Base-by-base conservation (phyloP, 2,797 vertebrate species). In the Thunnus albacares region DNA sequence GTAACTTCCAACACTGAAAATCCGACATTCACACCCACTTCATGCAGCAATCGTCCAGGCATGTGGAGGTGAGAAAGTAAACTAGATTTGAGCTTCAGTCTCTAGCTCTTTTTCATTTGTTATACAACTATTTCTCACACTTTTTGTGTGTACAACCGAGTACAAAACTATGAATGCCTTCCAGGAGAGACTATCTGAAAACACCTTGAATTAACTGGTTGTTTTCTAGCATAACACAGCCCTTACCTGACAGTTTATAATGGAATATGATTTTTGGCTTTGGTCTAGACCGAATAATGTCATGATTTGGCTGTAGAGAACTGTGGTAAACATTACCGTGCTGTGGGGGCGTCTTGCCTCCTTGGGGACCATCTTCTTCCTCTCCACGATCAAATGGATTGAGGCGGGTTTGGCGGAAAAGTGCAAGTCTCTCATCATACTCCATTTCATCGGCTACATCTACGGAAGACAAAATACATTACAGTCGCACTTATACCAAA, bases 321-420 rank as follows among this genome's bases (percentile, higher is more conserved):
- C 5, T 45, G 47, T 3, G 0, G 58, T 28, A 14, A 49, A 45
- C 79, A 93, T 91, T 87, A 98, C 97, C 97, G 77, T 94, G 93
- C 61, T 92, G 86, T 2, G 87, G 77, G 18, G 87, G 71, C 0
- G 87, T 93, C 9, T 88, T 94, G 24, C 83, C 88, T 59, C 90
- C 94, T 65, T 93, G 85, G 0, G 77, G 75, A 43, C 86, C 80
- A 93, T 90, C 90, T 71, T 94, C 95, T 56, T 96, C 95, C 45
- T 96, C 95, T 75, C 92, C 92, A 81, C 97, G 97, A 91, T 99
- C 95, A 89, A 99, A 99, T 10, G 98, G 98, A 94, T 99, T 99
- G 91, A 98, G 96, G 82, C 97, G 98, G 80, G 95, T 96, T 94
- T 98, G 97, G 71, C 98, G 97, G 90, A 99, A 99, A 71, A 96